Conservation (phyloP, 1,140 invertebrate genomes). For the Pachypeltis micranthus region DNA sequence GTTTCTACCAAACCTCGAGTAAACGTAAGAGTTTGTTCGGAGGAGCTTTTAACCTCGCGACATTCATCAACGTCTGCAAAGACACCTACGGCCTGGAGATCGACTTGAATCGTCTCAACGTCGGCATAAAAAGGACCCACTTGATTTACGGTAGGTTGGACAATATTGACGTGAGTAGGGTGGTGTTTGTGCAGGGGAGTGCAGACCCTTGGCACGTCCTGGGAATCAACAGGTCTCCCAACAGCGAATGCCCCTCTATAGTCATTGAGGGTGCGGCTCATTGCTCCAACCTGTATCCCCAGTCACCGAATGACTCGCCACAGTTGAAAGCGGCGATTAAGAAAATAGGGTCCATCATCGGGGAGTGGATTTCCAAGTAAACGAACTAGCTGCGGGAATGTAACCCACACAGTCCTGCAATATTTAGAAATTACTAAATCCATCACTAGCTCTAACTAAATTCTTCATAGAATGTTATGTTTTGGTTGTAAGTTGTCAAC, state of each 20-base stretch:
- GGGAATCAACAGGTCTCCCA: slow-evolving; percentile 47
- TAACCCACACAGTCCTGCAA: neutral
- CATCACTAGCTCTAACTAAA: too few relatives aligned
- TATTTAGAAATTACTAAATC: neutral
- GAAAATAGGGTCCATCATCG: neutral
- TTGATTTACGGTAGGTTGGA: slow-evolving; percentile 63
- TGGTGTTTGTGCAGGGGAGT: slow-evolving; percentile 81
- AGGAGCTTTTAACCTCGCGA: slow-evolving; percentile 59
- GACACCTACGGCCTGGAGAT: slow-evolving; percentile 61
- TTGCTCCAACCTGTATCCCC: neutral
- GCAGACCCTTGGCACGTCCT: slow-evolving; percentile 89
- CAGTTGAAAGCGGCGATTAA: neutral
- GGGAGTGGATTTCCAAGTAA: neutral
- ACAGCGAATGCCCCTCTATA: slow-evolving; percentile 46
- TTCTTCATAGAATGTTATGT: too few relatives aligned
- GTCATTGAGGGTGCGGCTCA: slow-evolving; percentile 40
- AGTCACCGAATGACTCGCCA: neutral
- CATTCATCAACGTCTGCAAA: slow-evolving; percentile 66
- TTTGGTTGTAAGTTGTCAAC: too few relatives aligned
- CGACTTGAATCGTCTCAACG: slow-evolving; percentile 3
- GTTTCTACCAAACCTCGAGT: slow-evolving; percentile 80
- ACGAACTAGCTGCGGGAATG: neutral
- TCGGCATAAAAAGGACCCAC: slow-evolving; percentile 48
- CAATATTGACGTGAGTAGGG: slow-evolving; percentile 49
- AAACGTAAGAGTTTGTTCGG: slow-evolving; percentile 48